Percentiles rank a stretch among this genome's conserved stretches.
Conservation (phyloP, 2,113 vertebrate species). For the Dendrocopos noguchii region DNA sequence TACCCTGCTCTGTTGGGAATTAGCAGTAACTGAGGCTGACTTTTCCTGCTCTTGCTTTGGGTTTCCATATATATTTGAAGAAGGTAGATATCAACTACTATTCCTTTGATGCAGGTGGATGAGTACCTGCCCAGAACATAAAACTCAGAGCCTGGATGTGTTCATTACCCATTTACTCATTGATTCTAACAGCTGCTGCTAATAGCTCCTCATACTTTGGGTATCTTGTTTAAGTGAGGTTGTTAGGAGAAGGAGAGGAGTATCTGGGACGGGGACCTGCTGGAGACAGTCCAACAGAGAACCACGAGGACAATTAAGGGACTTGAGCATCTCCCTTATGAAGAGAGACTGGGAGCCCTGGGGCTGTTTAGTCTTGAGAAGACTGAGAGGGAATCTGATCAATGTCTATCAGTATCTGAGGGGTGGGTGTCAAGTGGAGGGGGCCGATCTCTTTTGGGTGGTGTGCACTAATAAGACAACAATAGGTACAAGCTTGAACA, state of each 20-base stretch:
- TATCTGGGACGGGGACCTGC: background rate
- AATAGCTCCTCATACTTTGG: background rate
- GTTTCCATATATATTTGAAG: background rate
- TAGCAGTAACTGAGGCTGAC: background rate
- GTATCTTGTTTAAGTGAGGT: background rate
- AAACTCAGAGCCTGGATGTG: background rate
- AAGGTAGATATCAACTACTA: background rate
- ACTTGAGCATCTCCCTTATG: no score
- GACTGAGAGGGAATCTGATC: no score
- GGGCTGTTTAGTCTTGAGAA: no score
- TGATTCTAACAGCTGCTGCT: background rate
- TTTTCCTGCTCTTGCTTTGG: conserved; percentile 4
- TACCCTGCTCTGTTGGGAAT: background rate
- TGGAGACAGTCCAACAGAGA: no score
- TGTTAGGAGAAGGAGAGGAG: background rate
- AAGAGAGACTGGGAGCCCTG: no score
- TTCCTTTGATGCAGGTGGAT: background rate
- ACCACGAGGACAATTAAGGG: no score
- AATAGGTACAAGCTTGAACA: no score
- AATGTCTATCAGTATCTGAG: no score
- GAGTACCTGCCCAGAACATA: background rate
- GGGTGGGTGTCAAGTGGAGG: no score
- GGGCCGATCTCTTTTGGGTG: no score
- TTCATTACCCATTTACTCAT: background rate
- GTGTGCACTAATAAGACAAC: no score